A percentile compares a stretch with the other conserved stretches of the same genome.
Conservation (phyloP, 2,113 vertebrate species). For the Lonchura striata region DNA sequence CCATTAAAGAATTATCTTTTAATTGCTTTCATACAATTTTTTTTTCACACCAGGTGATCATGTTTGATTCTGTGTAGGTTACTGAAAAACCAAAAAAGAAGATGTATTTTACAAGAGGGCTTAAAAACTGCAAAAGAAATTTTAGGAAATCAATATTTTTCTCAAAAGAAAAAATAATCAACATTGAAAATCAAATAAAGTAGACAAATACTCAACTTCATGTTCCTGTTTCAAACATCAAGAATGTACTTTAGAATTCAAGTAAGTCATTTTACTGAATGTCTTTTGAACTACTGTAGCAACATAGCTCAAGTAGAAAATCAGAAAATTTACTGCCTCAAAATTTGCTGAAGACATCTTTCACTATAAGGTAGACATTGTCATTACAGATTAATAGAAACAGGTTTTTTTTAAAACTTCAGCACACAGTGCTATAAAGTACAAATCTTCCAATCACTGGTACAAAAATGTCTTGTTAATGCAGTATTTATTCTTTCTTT, state of each 20-base stretch:
- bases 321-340: neutral
- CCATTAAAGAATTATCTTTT: neutral
- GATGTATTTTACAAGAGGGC: neutral
- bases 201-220: neutral
- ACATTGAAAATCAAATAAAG: fast-evolving
- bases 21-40: neutral
- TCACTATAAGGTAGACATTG: neutral
- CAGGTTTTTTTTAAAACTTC: neutral
- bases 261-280: neutral
- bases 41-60: neutral
- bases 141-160: fast-evolving
- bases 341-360: neutral
- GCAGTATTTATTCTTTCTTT: neutral
- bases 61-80: neutral
- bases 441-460: neutral
- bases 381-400: neutral
- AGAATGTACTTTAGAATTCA: neutral
- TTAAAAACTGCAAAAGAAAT: neutral
- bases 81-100: neutral
- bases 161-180: neutral
- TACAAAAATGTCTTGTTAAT: neutral
- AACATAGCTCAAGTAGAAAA: neutral
- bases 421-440: neutral
- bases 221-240: neutral
- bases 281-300: neutral